Conservation (phyloP, 1,140 invertebrate species). For the Drosophila sucinea region DNA sequence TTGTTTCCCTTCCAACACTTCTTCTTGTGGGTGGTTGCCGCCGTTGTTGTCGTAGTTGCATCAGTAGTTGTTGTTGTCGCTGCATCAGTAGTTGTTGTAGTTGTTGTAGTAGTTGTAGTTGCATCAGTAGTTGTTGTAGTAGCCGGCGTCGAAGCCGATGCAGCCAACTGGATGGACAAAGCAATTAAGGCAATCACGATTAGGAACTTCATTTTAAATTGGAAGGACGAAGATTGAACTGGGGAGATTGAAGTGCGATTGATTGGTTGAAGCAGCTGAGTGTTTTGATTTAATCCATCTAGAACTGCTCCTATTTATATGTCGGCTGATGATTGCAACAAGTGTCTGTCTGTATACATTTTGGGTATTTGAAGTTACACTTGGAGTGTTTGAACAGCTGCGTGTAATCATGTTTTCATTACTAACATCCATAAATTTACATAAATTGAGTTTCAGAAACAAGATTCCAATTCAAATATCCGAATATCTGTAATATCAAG, state of each 20-base stretch:
- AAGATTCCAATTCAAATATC: background rate
- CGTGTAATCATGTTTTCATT: background rate
- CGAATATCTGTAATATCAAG: background rate
- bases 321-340: background rate
- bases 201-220: conserved; percentile 6
- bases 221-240: background rate
- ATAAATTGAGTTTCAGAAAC: background rate
- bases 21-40: background rate
- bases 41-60: background rate
- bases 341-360: background rate
- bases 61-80: background rate
- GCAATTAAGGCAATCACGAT: background rate
- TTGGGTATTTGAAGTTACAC: background rate
- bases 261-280: conserved; percentile 1
- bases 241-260: background rate
- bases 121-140: background rate
- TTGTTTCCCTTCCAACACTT: conserved; percentile 1
- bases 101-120: background rate
- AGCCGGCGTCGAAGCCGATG: background rate
- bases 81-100: background rate
- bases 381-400: background rate
- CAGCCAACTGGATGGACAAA: conserved; percentile 9
- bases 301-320: background rate
- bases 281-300: background rate
- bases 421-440: background rate